These are phyloP conservation scores for Calliphora vicina DNA, from an alignment of 1,140 invertebrate species.

Conservation along the genomic window DNA sequence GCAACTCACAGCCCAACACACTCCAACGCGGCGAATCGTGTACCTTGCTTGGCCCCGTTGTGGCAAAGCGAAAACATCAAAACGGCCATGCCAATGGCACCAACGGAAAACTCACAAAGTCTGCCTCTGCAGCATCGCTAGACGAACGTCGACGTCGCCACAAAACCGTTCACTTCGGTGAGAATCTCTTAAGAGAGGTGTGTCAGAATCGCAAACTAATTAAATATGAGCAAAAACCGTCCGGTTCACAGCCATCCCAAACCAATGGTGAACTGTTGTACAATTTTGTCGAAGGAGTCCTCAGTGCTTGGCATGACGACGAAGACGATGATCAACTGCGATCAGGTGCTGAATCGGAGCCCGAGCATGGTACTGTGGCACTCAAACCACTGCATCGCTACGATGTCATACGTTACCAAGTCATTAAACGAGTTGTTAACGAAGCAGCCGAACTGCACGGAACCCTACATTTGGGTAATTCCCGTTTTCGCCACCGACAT, in stretches of 20 bases:
- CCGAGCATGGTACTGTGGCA: slow-evolving; percentile 71
- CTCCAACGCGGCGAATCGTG: slow-evolving; percentile 58
- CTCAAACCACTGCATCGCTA: slow-evolving; percentile 71
- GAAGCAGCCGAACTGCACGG: slow-evolving; percentile 72
- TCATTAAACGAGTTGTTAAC: slow-evolving; percentile 71
- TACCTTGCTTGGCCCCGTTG: slow-evolving; percentile 38
- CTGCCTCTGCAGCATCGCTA: slow-evolving; percentile 65
- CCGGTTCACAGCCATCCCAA: slow-evolving; percentile 65
- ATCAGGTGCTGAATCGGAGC: slow-evolving; percentile 71
- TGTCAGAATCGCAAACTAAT: slow-evolving; percentile 69
- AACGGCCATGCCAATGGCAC: slow-evolving; percentile 28
- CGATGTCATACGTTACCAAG: slow-evolving; percentile 70
- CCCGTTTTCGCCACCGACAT: slow-evolving; percentile 74
- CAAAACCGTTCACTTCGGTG: slow-evolving; percentile 79
- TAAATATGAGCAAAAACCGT: slow-evolving; percentile 59
- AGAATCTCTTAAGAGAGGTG: slow-evolving; percentile 73
- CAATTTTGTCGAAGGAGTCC: slow-evolving; percentile 76
- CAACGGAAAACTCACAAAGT: slow-evolving; percentile 61
- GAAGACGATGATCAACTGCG: slow-evolving; percentile 70
- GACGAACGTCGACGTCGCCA: slow-evolving; percentile 71
- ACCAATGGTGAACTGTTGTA: slow-evolving; percentile 81
- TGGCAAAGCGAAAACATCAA: slow-evolving; percentile 8
- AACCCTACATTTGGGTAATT: slow-evolving; percentile 70
- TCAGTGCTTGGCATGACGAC: slow-evolving; percentile 74
- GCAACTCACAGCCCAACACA: slow-evolving; percentile 61